Evolutionary conservation across 2,888 invertebrate species (phyloP), one percentile per base, ranked within the genome.

Genomic region (Colletes collaris): DNA sequence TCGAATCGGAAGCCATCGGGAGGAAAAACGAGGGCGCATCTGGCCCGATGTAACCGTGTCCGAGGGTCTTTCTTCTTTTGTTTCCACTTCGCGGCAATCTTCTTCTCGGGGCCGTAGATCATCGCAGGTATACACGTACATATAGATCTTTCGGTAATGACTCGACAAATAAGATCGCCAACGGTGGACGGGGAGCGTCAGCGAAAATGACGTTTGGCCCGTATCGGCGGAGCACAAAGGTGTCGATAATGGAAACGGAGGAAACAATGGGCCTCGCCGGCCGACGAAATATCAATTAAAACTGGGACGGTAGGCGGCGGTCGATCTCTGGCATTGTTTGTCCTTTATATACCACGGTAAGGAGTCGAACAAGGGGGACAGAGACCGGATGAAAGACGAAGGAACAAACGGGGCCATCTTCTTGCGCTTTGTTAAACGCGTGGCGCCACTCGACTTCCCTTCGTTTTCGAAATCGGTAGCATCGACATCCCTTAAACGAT

Each of bases 221-320:
- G 85, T 85, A 88, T 87, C 87, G 88, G 81, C 86, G 76, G 73
- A 66, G 73, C 81, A 90, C 86, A 89, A 89, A 89, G 89, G 86
- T 87, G 85, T 72, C 86, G 82, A 82, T 82, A 84, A 81, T 82
- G 81, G 80, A 83, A 82, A 71, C 76, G 80, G 71, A 84, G 87
- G 87, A 85, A 84, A 87, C 85, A 84, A 89, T 86, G 82, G 75
- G 58, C 75, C 71, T 56, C 76, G 53, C 82, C 75, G 72, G 8
- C 74, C 81, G 81, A 78, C 83, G 86, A 89, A 89, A 90, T 90
- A 90, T 90, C 90, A 90, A 90, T 90, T 89, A 88, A 90, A 90
- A 87, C 88, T 86, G 75, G 76, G 84, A 84, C 83, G 84, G 75
- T 65, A 60, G 74, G 70, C 70, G 68, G 56, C 68, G 70, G 67